A percentile compares a stretch with the other conserved stretches of the same genome.
Conservation (phyloP, 2,888 invertebrate genomes). For the Clanis bilineata region DNA sequence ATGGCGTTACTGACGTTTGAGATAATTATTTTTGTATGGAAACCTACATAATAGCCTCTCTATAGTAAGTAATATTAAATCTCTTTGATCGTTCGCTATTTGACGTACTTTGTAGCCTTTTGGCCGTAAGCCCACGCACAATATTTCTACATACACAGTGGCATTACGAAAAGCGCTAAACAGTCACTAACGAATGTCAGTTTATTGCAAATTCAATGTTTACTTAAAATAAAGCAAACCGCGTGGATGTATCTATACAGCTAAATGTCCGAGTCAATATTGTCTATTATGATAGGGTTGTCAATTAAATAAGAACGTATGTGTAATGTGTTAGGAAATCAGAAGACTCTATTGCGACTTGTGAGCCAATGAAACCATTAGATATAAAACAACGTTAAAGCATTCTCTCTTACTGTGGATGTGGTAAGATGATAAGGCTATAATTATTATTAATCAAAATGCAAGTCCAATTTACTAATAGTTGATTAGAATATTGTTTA, state of each 20-base stretch:
- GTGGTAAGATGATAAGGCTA: no score
- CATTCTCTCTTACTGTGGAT: no score
- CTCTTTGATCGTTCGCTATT: background rate
- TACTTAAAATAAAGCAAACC: slow-evolving; percentile 41
- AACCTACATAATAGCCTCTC: no score
- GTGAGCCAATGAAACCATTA: background rate
- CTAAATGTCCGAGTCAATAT: slow-evolving; percentile 49
- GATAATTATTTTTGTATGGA: no score
- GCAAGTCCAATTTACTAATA: no score
- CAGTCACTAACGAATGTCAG: slow-evolving; percentile 38
- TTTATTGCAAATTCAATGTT: slow-evolving; percentile 55
- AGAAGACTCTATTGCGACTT: background rate
- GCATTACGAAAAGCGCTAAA: slow-evolving; percentile 49
- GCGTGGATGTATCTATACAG: slow-evolving; percentile 37
- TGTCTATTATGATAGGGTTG: slow-evolving; percentile 32
- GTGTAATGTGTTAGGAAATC: background rate
- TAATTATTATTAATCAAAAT: background rate
- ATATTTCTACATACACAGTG: slow-evolving; percentile 9
- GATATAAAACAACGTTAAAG: background rate
- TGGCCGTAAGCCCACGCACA: slow-evolving; percentile 9
- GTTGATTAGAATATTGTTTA: no score
- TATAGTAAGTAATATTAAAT: no score
- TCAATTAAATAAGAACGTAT: background rate
- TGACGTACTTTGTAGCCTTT: background rate
- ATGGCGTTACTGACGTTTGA: no score